A percentile compares a stretch with the other conserved stretches of the same genome.
phyloP scores from a whole-genome alignment of 2,113 vertebrate genomes.

The Corvus hawaiiensis region DNA sequence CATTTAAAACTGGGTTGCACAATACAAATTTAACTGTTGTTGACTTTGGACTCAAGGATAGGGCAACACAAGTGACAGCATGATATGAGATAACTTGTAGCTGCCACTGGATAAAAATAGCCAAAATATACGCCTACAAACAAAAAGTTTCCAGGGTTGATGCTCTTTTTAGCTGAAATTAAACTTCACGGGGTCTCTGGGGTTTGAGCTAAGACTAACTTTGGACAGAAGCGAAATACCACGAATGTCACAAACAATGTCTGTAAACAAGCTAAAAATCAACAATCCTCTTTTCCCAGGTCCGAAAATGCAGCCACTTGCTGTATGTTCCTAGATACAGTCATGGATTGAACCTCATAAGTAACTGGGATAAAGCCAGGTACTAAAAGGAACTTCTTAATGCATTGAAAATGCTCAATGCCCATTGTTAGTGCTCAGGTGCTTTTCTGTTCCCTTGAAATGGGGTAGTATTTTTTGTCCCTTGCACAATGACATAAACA shows the following conservation, averaged over 20 bases:
- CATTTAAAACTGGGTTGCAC: not conserved
- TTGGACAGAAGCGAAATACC: not conserved
- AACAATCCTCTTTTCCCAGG: not conserved
- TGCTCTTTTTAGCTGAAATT: conserved; percentile 35
- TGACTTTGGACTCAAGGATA: conserved; percentile 34
- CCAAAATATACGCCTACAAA: not conserved
- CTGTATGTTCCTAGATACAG: not conserved
- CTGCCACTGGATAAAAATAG: conserved; percentile 50
- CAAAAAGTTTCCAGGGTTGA: conserved; percentile 22
- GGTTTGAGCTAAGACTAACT: not conserved
- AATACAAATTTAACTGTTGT: conserved; percentile 17
- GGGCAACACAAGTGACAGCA: not conserved
- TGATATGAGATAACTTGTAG: conserved; percentile 21
- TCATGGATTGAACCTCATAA: not conserved
- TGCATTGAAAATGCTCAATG: not conserved
- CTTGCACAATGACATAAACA: not conserved
- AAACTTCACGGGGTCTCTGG: not conserved
- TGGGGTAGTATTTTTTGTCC: not conserved
- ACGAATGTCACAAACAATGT: not conserved
- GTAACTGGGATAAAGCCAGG: not conserved
- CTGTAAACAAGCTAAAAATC: not conserved
- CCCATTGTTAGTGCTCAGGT: not conserved
- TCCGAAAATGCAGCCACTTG: not conserved
- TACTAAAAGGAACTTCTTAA: not conserved
- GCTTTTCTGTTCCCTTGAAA: not conserved